Percentiles rank a stretch among this genome's conserved stretches.
These are phyloP conservation scores for Celastrina argiolus DNA, from an alignment of 2,888 invertebrate genomes.

Conservation along the genomic window DNA sequence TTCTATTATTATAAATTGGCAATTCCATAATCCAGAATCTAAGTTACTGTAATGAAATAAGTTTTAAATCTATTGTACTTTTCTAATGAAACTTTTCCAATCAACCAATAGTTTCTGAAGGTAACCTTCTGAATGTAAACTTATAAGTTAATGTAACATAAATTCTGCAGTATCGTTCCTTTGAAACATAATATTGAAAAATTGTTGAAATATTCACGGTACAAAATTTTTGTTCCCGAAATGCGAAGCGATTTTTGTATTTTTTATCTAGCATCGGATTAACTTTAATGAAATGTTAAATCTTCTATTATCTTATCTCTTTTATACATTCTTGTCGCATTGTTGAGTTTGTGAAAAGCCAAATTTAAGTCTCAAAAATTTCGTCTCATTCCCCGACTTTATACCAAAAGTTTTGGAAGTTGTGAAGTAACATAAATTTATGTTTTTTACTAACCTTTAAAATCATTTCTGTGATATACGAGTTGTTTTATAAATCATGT, in stretches of 20 bases:
- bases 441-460: not conserved
- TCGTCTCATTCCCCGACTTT: not conserved
- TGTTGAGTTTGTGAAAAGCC: not conserved
- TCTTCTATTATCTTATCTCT: conserved; percentile 5
- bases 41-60: too few relatives aligned
- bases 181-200: not conserved
- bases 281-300: conserved; percentile 2
- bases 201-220: not conserved
- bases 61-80: too few relatives aligned
- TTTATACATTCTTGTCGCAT: conserved; percentile 5
- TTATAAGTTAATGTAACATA: not conserved
- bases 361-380: not conserved
- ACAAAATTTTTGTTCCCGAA: not conserved
- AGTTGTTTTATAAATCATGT: not conserved
- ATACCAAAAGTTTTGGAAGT: not conserved
- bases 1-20: too few relatives aligned
- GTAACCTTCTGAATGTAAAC: not conserved
- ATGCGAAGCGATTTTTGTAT: conserved; percentile 1
- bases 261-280: conserved; percentile 3
- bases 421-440: not conserved
- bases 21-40: too few relatives aligned
- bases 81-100: not conserved
- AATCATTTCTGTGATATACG: too few relatives aligned
- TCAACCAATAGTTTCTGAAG: not conserved
- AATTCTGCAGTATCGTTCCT: not conserved